Conservation (phyloP, 2,113 vertebrate genomes). For the Microtus oregoni region DNA sequence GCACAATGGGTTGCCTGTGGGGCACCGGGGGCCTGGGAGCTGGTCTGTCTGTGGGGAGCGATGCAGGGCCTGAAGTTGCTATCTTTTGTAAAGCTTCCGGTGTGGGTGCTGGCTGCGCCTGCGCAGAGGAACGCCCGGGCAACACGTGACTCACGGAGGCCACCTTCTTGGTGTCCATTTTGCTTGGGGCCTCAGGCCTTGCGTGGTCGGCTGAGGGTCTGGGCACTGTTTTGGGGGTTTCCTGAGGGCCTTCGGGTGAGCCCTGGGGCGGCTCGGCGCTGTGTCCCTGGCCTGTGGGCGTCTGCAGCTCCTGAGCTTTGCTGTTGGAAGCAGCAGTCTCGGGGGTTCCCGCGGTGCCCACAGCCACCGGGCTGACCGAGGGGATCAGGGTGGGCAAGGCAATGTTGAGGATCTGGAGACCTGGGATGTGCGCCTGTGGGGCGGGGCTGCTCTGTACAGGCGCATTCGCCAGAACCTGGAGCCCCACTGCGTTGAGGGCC, state of each 20-base stretch:
- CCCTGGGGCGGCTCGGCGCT: constrained; percentile 78
- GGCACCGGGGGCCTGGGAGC: constrained; percentile 79
- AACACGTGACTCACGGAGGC: not conserved
- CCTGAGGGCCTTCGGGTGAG: constrained; percentile 63
- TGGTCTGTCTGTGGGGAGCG: constrained; percentile 74
- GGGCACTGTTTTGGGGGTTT: constrained; percentile 18
- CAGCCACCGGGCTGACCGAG: constrained; percentile 87
- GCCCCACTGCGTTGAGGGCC: constrained; percentile 89
- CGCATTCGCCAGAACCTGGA: constrained; percentile 92
- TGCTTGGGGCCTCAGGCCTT: fast-evolving
- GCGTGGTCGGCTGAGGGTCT: not conserved
- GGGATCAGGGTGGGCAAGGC: constrained; percentile 94
- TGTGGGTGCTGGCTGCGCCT: constrained; percentile 23
- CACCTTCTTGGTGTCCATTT: constrained; percentile 69
- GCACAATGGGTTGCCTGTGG: constrained; percentile 87
- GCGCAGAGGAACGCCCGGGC: constrained; percentile 26
- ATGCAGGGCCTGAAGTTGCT: constrained; percentile 48
- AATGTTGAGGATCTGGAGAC: constrained; percentile 96
- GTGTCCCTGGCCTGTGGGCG: not conserved
- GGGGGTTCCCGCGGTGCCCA: constrained; percentile 83
- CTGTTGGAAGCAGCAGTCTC: constrained; percentile 74
- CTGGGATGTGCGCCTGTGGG: constrained; percentile 89
- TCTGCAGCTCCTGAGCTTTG: constrained; percentile 51
- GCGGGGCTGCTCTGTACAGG: constrained; percentile 87
- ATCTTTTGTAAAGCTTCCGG: constrained; percentile 74